Percentiles rank a stretch among this genome's conserved stretches.
Conservation (phyloP, 1,140 invertebrate genomes). For the Adoxophyes honmai region DNA sequence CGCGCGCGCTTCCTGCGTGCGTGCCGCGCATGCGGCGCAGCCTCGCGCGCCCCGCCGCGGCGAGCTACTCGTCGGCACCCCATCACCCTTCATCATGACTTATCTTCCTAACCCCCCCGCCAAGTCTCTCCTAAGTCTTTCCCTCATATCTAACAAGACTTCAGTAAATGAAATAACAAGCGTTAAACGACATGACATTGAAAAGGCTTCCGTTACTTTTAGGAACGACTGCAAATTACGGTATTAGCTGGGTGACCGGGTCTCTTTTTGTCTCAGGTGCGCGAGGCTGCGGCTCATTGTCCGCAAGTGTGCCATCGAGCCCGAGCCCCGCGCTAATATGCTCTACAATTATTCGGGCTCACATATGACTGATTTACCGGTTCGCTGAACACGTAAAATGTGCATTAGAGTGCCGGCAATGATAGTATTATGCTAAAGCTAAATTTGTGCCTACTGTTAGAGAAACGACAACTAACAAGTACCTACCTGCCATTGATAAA, state of each 20-base stretch:
- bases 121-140: constrained; percentile 18
- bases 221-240: constrained; percentile 30
- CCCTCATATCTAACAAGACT: not conserved
- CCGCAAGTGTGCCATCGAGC: constrained; percentile 10
- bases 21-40: constrained; percentile 56
- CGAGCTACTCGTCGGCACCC: not conserved
- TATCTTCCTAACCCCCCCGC: constrained; percentile 2
- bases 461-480: too few species aligned
- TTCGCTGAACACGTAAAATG: not conserved
- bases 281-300: constrained; percentile 30
- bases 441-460: too few species aligned
- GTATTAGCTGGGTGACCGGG: constrained; percentile 49
- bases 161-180: too few species aligned
- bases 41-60: not conserved
- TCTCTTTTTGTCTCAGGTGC: constrained; percentile 46
- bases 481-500: too few species aligned
- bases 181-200: constrained; percentile 16
- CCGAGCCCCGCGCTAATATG: constrained; percentile 1
- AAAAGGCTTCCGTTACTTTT: constrained; percentile 24
- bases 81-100: constrained; percentile 10
- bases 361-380: not conserved
- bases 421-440: too few species aligned
- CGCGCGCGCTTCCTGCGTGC: constrained; percentile 67
- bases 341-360: not conserved
- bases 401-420: too few species aligned